Evolutionary conservation across 2,797 vertebrate species (phyloP).

Genomic region (Rhynchotus rufescens): DNA sequence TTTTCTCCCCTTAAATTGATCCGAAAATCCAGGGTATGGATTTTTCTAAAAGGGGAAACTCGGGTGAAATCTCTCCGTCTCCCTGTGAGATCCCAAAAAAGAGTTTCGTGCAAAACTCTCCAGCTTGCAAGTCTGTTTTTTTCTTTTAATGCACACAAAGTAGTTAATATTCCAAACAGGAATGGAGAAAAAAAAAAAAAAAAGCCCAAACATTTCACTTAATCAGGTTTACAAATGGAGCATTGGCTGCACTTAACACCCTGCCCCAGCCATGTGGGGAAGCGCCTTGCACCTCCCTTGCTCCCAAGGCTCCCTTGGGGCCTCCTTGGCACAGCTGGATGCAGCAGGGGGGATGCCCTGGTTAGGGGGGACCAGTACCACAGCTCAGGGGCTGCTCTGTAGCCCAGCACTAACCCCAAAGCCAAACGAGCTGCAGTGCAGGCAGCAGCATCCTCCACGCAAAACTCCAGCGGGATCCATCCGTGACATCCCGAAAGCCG

Average conservation of each 20-base stretch:
- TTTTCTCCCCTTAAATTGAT: not conserved
- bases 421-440: not conserved
- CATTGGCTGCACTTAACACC: not conserved
- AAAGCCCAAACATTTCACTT: not conserved
- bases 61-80: not conserved
- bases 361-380: not conserved
- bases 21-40: conserved; percentile 33
- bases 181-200: not conserved
- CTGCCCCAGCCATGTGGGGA: not conserved
- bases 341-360: not conserved
- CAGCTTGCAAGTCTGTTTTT: not conserved
- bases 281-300: not conserved
- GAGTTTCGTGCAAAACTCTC: not conserved
- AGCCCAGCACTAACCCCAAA: not conserved
- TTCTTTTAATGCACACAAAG: not conserved
- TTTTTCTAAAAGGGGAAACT: conserved; percentile 21
- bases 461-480: not conserved
- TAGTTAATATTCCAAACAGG: not conserved
- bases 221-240: not conserved
- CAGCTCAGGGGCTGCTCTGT: not conserved
- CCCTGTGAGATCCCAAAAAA: not conserved
- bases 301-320: not conserved
- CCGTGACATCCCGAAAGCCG: not conserved
- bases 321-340: not conserved
- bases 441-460: not conserved